phyloP scores from a whole-genome alignment of 2,797 vertebrate genomes.

The Neosilurus mollespiculum region DNA sequence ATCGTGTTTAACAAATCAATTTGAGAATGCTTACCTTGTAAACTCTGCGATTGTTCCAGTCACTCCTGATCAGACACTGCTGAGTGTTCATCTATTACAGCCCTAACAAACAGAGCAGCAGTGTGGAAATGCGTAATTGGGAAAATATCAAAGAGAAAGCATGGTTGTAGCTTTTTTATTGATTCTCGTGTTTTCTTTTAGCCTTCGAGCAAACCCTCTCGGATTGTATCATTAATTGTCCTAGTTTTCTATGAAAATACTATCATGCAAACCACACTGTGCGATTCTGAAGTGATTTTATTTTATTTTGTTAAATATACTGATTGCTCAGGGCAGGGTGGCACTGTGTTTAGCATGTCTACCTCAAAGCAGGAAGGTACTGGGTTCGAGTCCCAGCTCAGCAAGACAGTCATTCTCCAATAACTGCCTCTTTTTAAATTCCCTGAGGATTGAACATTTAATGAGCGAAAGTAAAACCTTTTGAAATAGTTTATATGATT shows the following conservation, averaged over 20 bases:
- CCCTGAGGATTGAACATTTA: too few species aligned
- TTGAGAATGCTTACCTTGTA: conserved; percentile 84
- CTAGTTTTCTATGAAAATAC: conserved; percentile 27
- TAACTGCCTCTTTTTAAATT: too few species aligned
- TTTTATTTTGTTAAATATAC: too few species aligned
- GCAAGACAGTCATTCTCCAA: too few species aligned
- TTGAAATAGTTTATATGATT: too few species aligned
- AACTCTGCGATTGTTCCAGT: conserved; percentile 71
- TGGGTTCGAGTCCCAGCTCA: too few species aligned
- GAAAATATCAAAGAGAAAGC: conserved; percentile 79
- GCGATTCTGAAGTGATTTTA: not conserved
- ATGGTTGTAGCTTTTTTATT: conserved; percentile 74
- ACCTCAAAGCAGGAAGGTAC: too few species aligned
- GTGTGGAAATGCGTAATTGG: conserved; percentile 83
- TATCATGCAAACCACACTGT: conserved; percentile 8
- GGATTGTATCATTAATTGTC: conserved; percentile 39
- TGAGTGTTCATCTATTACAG: conserved; percentile 80
- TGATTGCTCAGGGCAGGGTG: too few species aligned
- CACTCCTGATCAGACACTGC: conserved; percentile 67
- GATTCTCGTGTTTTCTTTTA: conserved; percentile 68
- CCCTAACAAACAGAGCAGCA: conserved; percentile 74
- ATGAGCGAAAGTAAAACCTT: too few species aligned
- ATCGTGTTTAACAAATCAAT: conserved; percentile 87
- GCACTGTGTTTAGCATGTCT: too few species aligned
- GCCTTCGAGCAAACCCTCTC: conserved; percentile 57